Evolutionary conservation across 2,888 invertebrate genomes (phyloP).

Genomic region (Holacanthella duospinosa): DNA sequence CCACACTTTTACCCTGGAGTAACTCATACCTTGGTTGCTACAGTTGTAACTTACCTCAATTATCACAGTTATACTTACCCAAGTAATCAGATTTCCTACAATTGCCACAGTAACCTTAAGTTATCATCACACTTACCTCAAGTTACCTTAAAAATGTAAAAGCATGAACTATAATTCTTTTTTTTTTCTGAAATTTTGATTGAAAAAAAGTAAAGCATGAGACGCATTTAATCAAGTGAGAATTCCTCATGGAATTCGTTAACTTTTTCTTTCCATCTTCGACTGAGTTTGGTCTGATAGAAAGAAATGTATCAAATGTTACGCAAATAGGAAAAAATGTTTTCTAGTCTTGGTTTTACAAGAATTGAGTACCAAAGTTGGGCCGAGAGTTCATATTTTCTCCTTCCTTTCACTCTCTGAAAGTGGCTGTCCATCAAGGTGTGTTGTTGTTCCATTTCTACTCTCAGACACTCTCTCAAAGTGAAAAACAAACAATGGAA

Average conservation of each 20-base stretch:
- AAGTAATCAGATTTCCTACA: too few relatives aligned
- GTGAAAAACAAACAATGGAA: constrained; percentile 1
- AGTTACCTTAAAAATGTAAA: too few relatives aligned
- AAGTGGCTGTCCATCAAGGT: constrained; percentile 10
- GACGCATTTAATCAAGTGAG: constrained; percentile 28
- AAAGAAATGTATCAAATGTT: constrained; percentile 9
- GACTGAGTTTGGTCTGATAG: neutral
- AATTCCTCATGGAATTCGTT: constrained; percentile 23
- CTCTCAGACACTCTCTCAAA: neutral
- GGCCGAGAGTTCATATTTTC: neutral
- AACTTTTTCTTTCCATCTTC: neutral
- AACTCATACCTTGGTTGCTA: too few relatives aligned
- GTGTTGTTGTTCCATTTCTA: constrained; percentile 12
- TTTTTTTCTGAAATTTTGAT: neutral
- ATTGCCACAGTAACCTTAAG: too few relatives aligned
- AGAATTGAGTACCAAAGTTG: constrained; percentile 7
- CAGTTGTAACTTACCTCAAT: too few relatives aligned
- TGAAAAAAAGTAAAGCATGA: too few relatives aligned
- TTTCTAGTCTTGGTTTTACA: constrained; percentile 6
- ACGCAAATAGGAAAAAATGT: constrained; percentile 11
- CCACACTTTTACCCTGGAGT: too few relatives aligned
- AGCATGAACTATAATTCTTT: too few relatives aligned
- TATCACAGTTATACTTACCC: too few relatives aligned
- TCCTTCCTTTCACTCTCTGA: constrained; percentile 7
- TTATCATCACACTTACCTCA: too few relatives aligned